A percentile compares a stretch with the other conserved stretches of the same genome.
Evolutionary conservation across 2,113 vertebrate species (phyloP).

Genomic region (Crocuta crocuta): DNA sequence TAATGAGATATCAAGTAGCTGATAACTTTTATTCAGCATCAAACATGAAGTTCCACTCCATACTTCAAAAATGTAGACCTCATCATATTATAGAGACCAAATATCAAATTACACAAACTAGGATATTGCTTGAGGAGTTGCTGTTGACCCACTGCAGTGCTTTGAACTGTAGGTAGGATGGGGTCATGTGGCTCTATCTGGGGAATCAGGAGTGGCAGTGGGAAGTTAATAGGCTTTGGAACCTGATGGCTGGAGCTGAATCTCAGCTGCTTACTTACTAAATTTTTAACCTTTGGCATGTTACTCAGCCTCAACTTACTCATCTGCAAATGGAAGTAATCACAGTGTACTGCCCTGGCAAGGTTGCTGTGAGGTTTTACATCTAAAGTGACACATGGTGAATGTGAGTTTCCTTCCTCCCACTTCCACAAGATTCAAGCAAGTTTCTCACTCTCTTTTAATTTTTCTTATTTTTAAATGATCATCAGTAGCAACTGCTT

Average conservation of each 20-base stretch:
- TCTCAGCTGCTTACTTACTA: not conserved
- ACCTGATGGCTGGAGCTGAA: not conserved
- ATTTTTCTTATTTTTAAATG: not conserved
- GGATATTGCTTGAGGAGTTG: not conserved
- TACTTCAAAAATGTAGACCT: not conserved
- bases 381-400: not conserved
- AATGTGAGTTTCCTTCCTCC: not conserved
- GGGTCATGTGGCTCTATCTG: not conserved
- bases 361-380: not conserved
- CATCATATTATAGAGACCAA: not conserved
- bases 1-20: not conserved
- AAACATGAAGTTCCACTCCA: not conserved
- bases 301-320: not conserved
- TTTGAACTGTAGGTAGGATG: fast-evolving
- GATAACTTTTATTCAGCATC: not conserved
- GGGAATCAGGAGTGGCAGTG: not conserved
- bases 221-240: not conserved
- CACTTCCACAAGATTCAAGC: not conserved
- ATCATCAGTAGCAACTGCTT: not conserved
- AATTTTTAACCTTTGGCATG: not conserved
- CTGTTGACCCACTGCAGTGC: too few relatives aligned
- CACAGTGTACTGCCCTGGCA: not conserved
- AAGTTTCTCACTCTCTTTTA: not conserved
- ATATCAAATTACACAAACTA: not conserved
- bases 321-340: not conserved